Evolutionary conservation across 2,888 invertebrate species (phyloP).

Genomic region (Halictus ligatus): DNA sequence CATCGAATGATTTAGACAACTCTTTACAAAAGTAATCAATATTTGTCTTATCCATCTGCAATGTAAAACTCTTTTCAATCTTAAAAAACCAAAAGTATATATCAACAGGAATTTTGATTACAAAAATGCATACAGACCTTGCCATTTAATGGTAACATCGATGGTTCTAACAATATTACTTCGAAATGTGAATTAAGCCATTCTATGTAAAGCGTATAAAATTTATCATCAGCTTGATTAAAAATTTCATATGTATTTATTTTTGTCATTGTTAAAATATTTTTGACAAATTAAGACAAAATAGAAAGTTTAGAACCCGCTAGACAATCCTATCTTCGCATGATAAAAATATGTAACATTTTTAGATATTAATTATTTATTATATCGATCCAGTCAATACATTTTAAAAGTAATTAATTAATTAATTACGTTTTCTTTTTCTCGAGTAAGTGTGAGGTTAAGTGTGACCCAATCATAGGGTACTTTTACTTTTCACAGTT

Average conservation of each 20-base stretch:
- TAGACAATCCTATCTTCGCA: not conserved
- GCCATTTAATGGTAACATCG: constrained; percentile 56
- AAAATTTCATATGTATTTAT: constrained; percentile 50
- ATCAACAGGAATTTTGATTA: constrained; percentile 4
- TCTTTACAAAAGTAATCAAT: constrained; percentile 32
- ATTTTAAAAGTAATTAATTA: not conserved
- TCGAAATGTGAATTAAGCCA: constrained; percentile 63
- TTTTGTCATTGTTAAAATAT: constrained; percentile 45
- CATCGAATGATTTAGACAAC: constrained; percentile 60
- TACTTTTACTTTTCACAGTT: no score
- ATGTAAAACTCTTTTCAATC: constrained; percentile 16
- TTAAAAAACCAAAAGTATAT: not conserved
- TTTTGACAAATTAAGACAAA: not conserved
- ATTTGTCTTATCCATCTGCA: constrained; percentile 59
- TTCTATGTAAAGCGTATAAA: constrained; percentile 57
- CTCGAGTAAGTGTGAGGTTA: not conserved
- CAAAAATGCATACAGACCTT: constrained; percentile 60
- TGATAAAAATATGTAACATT: not conserved
- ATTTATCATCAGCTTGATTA: constrained; percentile 59
- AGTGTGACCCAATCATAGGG: not conserved
- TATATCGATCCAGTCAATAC: not conserved
- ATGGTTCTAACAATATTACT: constrained; percentile 56
- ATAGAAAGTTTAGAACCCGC: not conserved
- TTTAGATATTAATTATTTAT: not conserved
- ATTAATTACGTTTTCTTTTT: not conserved